Evolutionary conservation across 2,797 vertebrate species (phyloP), one percentile per base, ranked within the genome.

Genomic region (Gallinago nigripennis): DNA sequence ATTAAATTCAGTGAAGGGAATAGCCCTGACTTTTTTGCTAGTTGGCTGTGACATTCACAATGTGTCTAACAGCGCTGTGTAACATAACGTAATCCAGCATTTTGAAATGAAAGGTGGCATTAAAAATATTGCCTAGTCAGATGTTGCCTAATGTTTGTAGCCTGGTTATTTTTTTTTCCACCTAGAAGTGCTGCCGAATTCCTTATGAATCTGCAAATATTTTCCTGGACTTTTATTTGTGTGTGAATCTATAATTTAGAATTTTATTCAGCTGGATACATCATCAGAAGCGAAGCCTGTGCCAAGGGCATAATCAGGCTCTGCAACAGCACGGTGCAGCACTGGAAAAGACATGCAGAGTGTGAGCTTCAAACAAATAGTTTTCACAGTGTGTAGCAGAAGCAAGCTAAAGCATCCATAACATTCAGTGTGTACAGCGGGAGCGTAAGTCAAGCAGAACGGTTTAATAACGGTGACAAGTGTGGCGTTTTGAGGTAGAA

Each of bases 281-380:
- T 6, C 4, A 8, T 37, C 33, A n/a, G 23, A 69, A 83, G 46
- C 81, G 72, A 68, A 77, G 11, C 6, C 8, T 12, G 6, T 65
- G 11, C 18, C 35, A 23, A 25, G n/a, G 12, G 6, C 7, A 7
- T 73, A 54, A 61, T 76, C 31, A 0, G 0, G 12, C 13, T 5
- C 46, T 41, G 45, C 25, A 56, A 11, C 75, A 81, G 4, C n/a
- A 15, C 0, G 0, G 12, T 18, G 50, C 24, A 54, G 41, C 41
- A 4, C 4, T 63, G 35, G 54, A 63, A 61, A 72, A 58, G 25
- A 11, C 2, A 33, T 17, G 33, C 23, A 71, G 31, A 45, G 41
- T 17, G 3, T 30, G 31, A 87, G 25, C 31, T 30, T 87, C 68
- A 50, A 27, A 27, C 23, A 31, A 31, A 35, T 1, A 43, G 21